Evolutionary conservation across 92 coral and sea anemone genomes (phyloP), one percentile per base, ranked within the genome.

Genomic region (Chrysogorgia sp.): DNA sequence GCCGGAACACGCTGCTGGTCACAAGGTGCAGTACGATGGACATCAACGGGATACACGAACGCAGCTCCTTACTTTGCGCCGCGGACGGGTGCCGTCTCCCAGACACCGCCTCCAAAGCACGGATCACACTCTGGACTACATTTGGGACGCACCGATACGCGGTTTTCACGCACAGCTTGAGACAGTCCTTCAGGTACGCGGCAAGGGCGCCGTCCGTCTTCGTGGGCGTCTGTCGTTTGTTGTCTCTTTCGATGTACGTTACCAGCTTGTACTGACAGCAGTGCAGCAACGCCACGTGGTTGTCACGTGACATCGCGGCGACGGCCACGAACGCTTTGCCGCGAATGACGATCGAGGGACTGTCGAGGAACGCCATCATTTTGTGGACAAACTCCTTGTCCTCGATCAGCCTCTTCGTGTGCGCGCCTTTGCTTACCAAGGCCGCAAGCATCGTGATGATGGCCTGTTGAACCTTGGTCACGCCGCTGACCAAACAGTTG

Each of bases 61-160:
- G 87, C 24, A 96, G 86, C 74, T 96, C 92, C 67, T 96, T 96
- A 72, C 97, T 89, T 28, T 96, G 99, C 15, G 79, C 76, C 12
- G 99, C 97, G n/a, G 99, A 96, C 19, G 99, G 99, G 53, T 96
- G 99, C 34, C 87, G 85, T 63, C 99, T 79, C 12, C 99, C 99
- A 43, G 88, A 88, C 0, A 96, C 99, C 3, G 96, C 96, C 25
- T 90, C 89, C 58, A 96, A 83, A 7, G 96, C 86, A 0, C 82
- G 50, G 34, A 96, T 41, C 47, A 96, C 92, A 81, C 83, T 88
- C 26, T 84, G 55, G 10, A 91, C 74, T 50, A 96, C 86, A 1
- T 81, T 89, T 25, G 93, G 89, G 20, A 90, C 86, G 52, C 82
- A 91, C 17, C 81, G 80, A 9, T 82, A 84, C 28, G 91, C 80